These are phyloP conservation scores for Ameiurus melas DNA, from an alignment of 2,113 vertebrate genomes.

Conservation along the genomic window DNA sequence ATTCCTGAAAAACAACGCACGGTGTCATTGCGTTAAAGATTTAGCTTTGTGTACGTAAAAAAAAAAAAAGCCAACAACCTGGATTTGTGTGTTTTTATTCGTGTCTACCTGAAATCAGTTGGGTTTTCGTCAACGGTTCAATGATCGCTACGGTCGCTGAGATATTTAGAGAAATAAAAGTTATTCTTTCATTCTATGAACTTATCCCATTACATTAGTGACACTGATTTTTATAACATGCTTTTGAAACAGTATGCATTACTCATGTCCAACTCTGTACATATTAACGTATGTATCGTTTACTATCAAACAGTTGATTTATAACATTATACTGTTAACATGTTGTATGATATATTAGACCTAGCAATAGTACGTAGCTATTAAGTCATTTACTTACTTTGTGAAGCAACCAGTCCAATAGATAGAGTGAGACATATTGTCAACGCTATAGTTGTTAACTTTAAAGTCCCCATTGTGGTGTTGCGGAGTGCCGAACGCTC, in stretches of 20 bases:
- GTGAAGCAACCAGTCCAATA: slow-evolving; percentile 19
- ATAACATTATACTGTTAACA: background rate
- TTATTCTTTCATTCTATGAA: background rate
- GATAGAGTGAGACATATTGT: slow-evolving; percentile 38
- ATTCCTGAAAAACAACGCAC: slow-evolving; percentile 29
- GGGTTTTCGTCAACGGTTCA: background rate
- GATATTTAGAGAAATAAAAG: background rate
- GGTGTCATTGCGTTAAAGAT: background rate
- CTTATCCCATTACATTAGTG: background rate
- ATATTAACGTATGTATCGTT: background rate
- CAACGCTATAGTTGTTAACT: background rate
- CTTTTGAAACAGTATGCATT: background rate
- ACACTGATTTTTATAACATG: background rate
- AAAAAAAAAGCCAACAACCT: too few relatives aligned
- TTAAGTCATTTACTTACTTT: slow-evolving; percentile 47
- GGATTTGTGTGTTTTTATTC: background rate
- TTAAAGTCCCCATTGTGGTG: slow-evolving; percentile 49
- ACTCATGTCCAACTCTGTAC: background rate
- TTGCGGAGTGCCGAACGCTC: slow-evolving; percentile 9
- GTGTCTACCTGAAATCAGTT: slow-evolving; percentile 46
- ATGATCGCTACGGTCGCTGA: background rate
- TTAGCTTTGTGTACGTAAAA: background rate
- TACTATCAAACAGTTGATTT: background rate
- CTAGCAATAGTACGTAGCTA: background rate
- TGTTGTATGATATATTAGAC: background rate